Base-by-base conservation (phyloP, 2,888 invertebrate genomes). In the Dichetophora obliterata region DNA sequence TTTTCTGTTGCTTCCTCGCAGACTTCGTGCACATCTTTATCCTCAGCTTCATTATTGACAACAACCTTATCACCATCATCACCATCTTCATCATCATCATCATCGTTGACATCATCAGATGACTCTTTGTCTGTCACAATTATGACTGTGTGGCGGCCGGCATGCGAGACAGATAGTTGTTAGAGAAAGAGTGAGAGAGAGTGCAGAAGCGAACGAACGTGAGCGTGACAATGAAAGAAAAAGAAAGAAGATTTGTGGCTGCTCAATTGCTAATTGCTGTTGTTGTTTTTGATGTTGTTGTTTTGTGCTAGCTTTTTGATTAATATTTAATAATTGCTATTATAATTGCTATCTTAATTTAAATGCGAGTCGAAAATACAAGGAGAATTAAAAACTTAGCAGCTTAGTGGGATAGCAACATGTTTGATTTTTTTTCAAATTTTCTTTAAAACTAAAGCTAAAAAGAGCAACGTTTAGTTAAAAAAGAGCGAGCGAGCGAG, bases 381-480 rank as follows among this genome's bases (percentile, higher is more conserved):
- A n/a, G n/a, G n/a, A n/a, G n/a, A n/a, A n/a, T n/a, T 8, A 37
- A 37, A 37, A 8, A 4, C 19, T n/a, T 27, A 24, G 27, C 9
- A 59, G 24, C n/a, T n/a, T n/a, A 59, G 59, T 24, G 24, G 27
- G 9, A 59, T 14, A 59, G 14, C n/a, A 16, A 63, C 27, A 8
- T 66, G n/a, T 43, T 24, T 22, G 48, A 22, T 68, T 68, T 50
- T 68, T 14, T 8, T 68, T 48, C n/a, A 14, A 11, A 19, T 43
- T 19, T 11, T 61, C 11, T 61, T 61, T 16, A n/a, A 16, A 27
- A 37, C 6, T 66, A 11, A 66, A 65, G 74, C 74, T 66, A 66
- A 74, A 73, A 74, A 74, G 66, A 74, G 74, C 74, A 74, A 74
- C 61, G 61, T 72, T 59, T 37, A 11, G 14, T 22, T 14, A 8